Conservation (phyloP, 2,113 vertebrate genomes). For the Microtus montanus region DNA sequence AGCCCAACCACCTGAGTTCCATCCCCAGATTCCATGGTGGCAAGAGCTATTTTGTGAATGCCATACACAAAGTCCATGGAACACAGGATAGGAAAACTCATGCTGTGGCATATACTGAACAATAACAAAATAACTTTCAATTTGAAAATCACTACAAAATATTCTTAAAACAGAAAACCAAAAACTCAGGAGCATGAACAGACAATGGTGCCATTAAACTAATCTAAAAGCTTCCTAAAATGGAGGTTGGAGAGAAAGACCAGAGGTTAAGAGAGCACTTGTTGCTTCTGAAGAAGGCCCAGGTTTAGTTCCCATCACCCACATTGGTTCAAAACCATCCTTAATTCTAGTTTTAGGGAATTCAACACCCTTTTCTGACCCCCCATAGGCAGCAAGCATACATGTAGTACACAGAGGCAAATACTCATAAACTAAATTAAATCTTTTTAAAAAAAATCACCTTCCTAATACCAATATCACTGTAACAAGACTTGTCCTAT, state of each 20-base stretch:
- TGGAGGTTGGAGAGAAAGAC: background rate
- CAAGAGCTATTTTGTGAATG: background rate
- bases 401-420: background rate
- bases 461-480: constrained; percentile 46
- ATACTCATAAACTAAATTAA: background rate
- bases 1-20: background rate
- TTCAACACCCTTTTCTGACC: background rate
- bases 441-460: background rate
- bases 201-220: background rate
- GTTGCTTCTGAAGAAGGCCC: background rate
- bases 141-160: constrained; percentile 26
- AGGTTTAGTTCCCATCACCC: background rate
- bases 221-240: background rate
- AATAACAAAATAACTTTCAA: background rate
- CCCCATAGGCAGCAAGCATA: background rate
- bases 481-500: constrained; percentile 80
- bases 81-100: background rate
- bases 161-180: background rate
- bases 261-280: background rate
- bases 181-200: background rate
- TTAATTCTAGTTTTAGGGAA: background rate
- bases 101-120: background rate
- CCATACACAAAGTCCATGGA: too few relatives aligned
- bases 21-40: background rate
- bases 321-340: background rate